phyloP scores from a whole-genome alignment of 2,113 vertebrate genomes.

The Elanoides forficatus region DNA sequence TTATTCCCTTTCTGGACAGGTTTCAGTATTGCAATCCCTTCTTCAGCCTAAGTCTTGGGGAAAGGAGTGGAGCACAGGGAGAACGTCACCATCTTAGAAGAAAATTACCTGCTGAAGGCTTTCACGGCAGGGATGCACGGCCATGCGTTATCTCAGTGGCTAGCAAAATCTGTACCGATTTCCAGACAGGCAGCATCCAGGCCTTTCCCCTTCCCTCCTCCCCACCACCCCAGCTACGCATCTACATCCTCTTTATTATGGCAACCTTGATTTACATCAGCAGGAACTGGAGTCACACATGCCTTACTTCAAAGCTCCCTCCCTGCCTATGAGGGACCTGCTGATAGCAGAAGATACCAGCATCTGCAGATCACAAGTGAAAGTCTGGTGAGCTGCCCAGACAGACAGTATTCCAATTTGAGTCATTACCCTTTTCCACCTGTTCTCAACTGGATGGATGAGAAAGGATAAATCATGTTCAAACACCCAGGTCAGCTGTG shows the following conservation, averaged over 20 bases:
- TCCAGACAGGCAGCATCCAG: background rate
- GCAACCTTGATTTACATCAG: background rate
- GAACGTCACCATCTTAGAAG: background rate
- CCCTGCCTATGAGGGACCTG: background rate
- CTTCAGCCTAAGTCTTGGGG: background rate
- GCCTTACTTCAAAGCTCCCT: background rate
- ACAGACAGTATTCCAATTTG: background rate
- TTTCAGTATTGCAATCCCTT: background rate
- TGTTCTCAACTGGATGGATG: slow-evolving; percentile 27
- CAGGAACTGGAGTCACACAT: background rate
- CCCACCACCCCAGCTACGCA: background rate
- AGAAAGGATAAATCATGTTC: slow-evolving; percentile 23
- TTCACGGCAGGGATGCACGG: rapidly evolving
- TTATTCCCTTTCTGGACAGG: background rate
- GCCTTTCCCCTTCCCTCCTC: background rate
- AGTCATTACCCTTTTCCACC: slow-evolving; percentile 42
- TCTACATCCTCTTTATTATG: background rate
- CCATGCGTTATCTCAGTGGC: background rate
- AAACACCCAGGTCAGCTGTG: background rate
- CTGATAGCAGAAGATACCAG: slow-evolving; percentile 9
- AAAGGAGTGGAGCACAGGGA: background rate
- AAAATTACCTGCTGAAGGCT: background rate
- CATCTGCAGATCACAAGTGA: slow-evolving; percentile 33
- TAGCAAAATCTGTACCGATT: background rate
- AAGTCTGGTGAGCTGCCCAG: slow-evolving; percentile 51